Percentiles rank a stretch among this genome's conserved stretches.
Conservation (phyloP, 2,113 vertebrate genomes). For the Uria lomvia region DNA sequence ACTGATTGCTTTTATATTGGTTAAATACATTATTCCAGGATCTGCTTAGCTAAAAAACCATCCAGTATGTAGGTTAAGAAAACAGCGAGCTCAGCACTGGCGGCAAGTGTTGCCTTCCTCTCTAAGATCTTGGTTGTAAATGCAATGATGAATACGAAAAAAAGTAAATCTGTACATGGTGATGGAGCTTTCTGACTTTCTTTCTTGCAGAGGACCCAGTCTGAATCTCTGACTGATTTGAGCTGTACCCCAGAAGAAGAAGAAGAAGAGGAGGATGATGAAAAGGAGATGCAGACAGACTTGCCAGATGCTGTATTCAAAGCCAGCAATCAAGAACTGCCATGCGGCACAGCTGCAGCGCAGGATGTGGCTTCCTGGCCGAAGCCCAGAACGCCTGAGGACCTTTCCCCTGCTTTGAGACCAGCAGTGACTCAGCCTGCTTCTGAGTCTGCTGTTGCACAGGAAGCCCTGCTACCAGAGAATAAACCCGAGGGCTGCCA, state of each 20-base stretch:
- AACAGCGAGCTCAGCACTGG: not conserved
- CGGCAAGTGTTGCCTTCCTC: not conserved
- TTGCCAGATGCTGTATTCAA: slow-evolving; percentile 27
- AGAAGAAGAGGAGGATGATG: slow-evolving; percentile 52
- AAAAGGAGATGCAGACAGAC: slow-evolving; percentile 6
- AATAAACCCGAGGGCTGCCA: not conserved
- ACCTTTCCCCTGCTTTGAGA: not conserved
- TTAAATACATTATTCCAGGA: not conserved
- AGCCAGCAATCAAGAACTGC: not conserved
- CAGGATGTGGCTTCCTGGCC: slow-evolving; percentile 2
- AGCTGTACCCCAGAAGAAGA: slow-evolving; percentile 68
- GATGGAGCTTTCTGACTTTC: not conserved
- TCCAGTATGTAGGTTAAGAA: not conserved
- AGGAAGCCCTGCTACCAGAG: slow-evolving; percentile 26
- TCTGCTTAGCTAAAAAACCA: not conserved
- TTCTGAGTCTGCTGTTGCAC: slow-evolving; percentile 17
- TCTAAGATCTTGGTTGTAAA: not conserved
- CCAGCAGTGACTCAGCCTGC: not conserved
- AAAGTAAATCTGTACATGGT: not conserved
- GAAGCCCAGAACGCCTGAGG: slow-evolving; percentile 17
- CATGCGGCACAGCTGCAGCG: not conserved
- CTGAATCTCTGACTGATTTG: slow-evolving; percentile 74
- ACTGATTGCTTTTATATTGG: not conserved
- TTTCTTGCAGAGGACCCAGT: slow-evolving; percentile 66
- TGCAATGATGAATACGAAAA: not conserved